Percentiles rank a stretch among this genome's conserved stretches.
Evolutionary conservation across 2,113 vertebrate species (phyloP).

Genomic region (Cisticola juncidis): DNA sequence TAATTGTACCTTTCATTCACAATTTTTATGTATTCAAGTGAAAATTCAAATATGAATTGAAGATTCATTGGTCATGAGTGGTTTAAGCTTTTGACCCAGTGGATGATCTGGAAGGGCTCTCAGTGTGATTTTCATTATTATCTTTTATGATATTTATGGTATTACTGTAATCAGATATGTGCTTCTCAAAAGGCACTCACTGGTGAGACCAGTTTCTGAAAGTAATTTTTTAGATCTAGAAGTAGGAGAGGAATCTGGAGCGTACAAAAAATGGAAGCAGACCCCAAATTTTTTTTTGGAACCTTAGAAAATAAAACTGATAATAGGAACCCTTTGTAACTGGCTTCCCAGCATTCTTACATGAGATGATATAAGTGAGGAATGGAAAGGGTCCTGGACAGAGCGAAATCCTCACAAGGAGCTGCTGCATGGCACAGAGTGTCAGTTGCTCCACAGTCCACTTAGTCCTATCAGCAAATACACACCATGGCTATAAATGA

Average conservation of each 20-base stretch:
- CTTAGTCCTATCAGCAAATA: not conserved
- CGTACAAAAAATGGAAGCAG: not conserved
- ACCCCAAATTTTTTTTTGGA: not conserved
- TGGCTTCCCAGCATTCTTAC: not conserved
- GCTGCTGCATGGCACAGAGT: not conserved
- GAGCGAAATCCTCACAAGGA: not conserved
- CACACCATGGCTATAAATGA: not conserved
- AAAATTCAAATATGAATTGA: not conserved
- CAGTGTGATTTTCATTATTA: not conserved
- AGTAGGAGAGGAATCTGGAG: not conserved
- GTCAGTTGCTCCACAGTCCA: not conserved
- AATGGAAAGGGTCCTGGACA: not conserved
- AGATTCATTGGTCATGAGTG: not conserved
- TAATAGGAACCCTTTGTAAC: not conserved
- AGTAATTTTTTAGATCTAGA: not conserved
- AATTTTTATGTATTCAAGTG: not conserved
- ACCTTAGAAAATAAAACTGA: not conserved
- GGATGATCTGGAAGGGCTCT: not conserved
- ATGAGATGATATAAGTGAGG: rapidly evolving
- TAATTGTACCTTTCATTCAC: not conserved
- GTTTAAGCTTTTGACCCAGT: not conserved
- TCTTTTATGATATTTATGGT: not conserved
- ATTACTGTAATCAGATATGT: not conserved
- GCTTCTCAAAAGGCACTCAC: not conserved
- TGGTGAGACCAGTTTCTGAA: not conserved